A percentile compares a stretch with the other conserved stretches of the same genome.
Evolutionary conservation across 2,888 invertebrate genomes (phyloP).

Genomic region (Drosophila bunnanda): DNA sequence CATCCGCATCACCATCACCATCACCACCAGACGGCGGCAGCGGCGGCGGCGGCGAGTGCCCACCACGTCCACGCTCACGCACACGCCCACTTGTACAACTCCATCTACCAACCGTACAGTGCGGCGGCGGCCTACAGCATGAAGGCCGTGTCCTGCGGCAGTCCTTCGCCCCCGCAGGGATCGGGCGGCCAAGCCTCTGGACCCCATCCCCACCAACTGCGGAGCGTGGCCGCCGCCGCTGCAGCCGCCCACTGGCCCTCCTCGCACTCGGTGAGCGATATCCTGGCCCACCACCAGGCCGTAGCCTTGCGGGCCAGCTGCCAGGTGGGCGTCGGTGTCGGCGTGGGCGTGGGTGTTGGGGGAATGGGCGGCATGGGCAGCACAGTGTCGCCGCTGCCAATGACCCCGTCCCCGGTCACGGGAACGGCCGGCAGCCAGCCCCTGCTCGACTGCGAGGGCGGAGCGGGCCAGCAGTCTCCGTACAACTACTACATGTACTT

Average conservation of each 20-base stretch:
- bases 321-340: slow-evolving; percentile 64
- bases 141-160: slow-evolving; percentile 83
- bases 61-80: slow-evolving; percentile 83
- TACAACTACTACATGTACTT: slow-evolving; percentile 85
- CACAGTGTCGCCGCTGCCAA: slow-evolving; percentile 76
- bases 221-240: slow-evolving; percentile 76
- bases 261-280: slow-evolving; percentile 87
- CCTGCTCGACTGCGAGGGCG: slow-evolving; percentile 79
- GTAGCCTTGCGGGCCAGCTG: slow-evolving; percentile 83
- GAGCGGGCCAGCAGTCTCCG: slow-evolving; percentile 81
- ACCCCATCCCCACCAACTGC: slow-evolving; percentile 81
- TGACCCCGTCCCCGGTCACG: slow-evolving; percentile 71
- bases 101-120: slow-evolving; percentile 86
- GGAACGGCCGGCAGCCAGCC: slow-evolving; percentile 69
- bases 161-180: slow-evolving; percentile 84
- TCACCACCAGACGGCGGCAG: slow-evolving; percentile 71
- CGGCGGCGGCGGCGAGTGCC: slow-evolving; percentile 72
- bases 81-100: slow-evolving; percentile 86
- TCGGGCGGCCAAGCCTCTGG: slow-evolving; percentile 44
- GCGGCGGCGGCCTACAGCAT: slow-evolving; percentile 83
- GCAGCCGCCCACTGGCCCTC: slow-evolving; percentile 84
- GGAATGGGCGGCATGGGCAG: slow-evolving; percentile 64
- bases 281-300: slow-evolving; percentile 85
- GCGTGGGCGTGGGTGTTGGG: slow-evolving; percentile 20
- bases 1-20: slow-evolving; percentile 69